phyloP scores from a whole-genome alignment of 2,888 invertebrate genomes.

The Tineola bisselliella region DNA sequence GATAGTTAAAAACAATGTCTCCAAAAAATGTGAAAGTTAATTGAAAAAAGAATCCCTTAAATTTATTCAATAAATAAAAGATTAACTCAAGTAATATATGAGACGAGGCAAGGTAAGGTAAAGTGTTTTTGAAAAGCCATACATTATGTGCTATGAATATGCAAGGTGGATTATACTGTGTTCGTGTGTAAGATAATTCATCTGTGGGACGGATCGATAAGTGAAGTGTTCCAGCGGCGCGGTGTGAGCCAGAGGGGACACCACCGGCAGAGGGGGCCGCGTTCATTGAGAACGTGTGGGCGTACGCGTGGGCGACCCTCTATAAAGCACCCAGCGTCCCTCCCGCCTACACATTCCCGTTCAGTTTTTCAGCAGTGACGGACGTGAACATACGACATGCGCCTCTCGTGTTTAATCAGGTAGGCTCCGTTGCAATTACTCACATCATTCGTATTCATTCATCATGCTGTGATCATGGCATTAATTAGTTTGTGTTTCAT shows the following conservation, averaged over 20 bases:
- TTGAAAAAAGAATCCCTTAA: no score
- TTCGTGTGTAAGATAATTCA: constrained; percentile 39
- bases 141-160: background rate
- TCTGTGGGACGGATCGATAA: constrained; percentile 60
- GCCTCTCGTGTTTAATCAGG: constrained; percentile 45
- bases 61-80: no score
- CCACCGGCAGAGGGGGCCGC: constrained; percentile 28
- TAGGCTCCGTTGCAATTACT: constrained; percentile 19
- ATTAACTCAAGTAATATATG: no score
- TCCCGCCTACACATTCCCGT: constrained; percentile 51
- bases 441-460: background rate
- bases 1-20: no score
- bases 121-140: background rate
- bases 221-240: constrained; percentile 21
- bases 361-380: constrained; percentile 34
- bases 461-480: background rate
- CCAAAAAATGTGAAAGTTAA: no score
- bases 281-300: constrained; percentile 79
- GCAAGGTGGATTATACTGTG: background rate
- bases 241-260: constrained; percentile 23
- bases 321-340: constrained; percentile 47
- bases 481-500: background rate
- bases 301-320: constrained; percentile 64
- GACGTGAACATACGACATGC: constrained; percentile 43
- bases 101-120: background rate